Percentiles rank a stretch among this genome's conserved stretches.
These are phyloP conservation scores for Thaumetopoea pityocampa DNA, from an alignment of 1,140 invertebrate species.

Conservation along the genomic window DNA sequence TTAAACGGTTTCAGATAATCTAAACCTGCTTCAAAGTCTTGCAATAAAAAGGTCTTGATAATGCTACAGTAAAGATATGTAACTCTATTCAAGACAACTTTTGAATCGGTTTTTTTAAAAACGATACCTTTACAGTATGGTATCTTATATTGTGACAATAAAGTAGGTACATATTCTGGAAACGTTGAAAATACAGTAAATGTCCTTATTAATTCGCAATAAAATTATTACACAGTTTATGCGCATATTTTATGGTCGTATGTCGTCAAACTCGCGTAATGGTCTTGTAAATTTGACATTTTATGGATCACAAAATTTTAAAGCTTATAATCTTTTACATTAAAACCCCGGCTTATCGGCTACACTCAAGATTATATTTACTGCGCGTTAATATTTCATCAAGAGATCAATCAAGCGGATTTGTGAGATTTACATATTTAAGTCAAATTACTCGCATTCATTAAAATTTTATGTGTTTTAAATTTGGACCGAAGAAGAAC, in stretches of 20 bases:
- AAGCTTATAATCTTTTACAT: conserved; percentile 27
- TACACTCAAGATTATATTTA: conserved; percentile 11
- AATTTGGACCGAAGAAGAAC: conserved; percentile 4
- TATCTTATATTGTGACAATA: conserved; percentile 11
- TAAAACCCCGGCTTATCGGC: conserved; percentile 15
- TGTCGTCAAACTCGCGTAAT: conserved; percentile 29
- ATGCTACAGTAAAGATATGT: neutral
- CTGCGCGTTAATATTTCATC: conserved; percentile 1
- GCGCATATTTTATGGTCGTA: conserved; percentile 29
- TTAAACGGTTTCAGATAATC: too few relatives aligned
- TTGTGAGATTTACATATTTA: conserved; percentile 10
- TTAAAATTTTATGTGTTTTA: conserved; percentile 10
- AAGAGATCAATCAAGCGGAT: conserved; percentile 14
- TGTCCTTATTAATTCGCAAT: conserved; percentile 35
- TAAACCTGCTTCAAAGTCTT: too few relatives aligned
- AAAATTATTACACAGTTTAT: conserved; percentile 35
- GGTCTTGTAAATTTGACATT: conserved; percentile 37
- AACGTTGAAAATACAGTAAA: conserved; percentile 28
- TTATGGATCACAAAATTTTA: conserved; percentile 36
- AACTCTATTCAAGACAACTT: conserved; percentile 4
- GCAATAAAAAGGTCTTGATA: neutral
- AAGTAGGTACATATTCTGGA: conserved; percentile 18
- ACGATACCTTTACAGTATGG: neutral
- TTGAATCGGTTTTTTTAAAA: neutral
- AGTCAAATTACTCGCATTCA: conserved; percentile 5